These are phyloP conservation scores for Stichodactyla mertensii DNA, from an alignment of 64 coral and sea anemone genomes.

Conservation along the genomic window DNA sequence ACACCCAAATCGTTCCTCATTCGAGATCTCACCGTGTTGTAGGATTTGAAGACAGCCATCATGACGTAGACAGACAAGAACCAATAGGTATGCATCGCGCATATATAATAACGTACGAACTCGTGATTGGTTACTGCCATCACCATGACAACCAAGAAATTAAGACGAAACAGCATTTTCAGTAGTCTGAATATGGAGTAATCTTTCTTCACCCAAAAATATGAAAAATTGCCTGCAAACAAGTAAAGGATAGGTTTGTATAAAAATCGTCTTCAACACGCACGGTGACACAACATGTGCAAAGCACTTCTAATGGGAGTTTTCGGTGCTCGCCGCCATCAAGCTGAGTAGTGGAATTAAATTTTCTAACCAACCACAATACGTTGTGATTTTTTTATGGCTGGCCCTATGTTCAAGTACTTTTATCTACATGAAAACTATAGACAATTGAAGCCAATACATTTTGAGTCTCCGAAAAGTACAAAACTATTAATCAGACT, in stretches of 20 bases:
- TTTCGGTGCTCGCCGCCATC: too few species aligned
- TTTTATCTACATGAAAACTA: too few species aligned
- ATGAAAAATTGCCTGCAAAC: conserved; percentile 93
- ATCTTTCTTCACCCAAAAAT: conserved; percentile 96
- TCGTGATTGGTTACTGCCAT: conserved; percentile 99
- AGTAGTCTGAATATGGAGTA: conserved; percentile 88
- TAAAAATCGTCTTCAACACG: too few species aligned
- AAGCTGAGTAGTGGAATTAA: too few species aligned
- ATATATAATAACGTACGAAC: conserved; percentile 97
- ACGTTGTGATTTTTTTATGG: too few species aligned
- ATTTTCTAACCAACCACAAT: too few species aligned
- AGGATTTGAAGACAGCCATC: conserved; percentile 73
- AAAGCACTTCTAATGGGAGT: too few species aligned
- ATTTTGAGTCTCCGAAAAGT: too few species aligned
- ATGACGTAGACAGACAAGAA: conserved; percentile 94
- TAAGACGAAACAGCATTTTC: conserved; percentile 98
- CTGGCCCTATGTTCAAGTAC: too few species aligned
- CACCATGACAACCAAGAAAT: conserved; percentile 98
- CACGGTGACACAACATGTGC: too few species aligned
- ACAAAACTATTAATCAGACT: too few species aligned
- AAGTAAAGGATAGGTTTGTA: background rate
- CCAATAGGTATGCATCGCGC: conserved; percentile 99
- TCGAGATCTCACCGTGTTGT: conserved; percentile 66
- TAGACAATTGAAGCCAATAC: too few species aligned
- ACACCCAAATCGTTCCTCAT: background rate